Evolutionary conservation across 1,140 invertebrate species (phyloP), one percentile per base, ranked within the genome.

Genomic region (Bombus fervidus): DNA sequence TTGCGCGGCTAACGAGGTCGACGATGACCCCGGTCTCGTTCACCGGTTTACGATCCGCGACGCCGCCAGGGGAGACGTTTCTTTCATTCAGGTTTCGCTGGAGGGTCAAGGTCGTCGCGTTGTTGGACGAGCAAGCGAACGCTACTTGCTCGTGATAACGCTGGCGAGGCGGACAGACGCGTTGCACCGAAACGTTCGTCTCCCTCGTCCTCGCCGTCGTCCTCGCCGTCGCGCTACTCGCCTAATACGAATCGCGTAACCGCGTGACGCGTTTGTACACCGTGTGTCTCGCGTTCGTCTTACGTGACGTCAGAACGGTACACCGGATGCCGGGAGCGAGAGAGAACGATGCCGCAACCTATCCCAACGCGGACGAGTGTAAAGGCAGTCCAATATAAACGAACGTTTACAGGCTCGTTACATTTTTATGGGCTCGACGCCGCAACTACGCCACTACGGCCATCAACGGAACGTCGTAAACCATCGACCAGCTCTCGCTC

Each of bases 321-420:
- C 91, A 72, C 86, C 84, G 91, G 81, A 13, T 1, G 83, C 89
- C 91, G 84, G 84, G 28, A 77, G 64, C 91, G 85, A 13, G 5
- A 84, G 83, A 89, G 68, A 81, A 89, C 31, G 71, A 77, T 73
- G 6, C 87, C 89, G 80, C 87, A 94, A 95, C 94, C 94, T 95
- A 91, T 93, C 95, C 92, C 93, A 95, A 95, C 93, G 91, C 91
- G 89, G 92, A 93, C 91, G 93, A 90, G 93, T 88, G 93, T 94
- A 94, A 94, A 94, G 93, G 91, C 91, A 92, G 92, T 91, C 93
- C 94, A 93, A 95, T 95, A 95, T 94, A 95, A 95, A 94, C 93
- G 94, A 95, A 94, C 95, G 95, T 95, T 95, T 95, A 95, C 95
- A 95, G 93, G 94, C 95, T 95, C 95, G 95, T 95, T 95, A 95